phyloP scores from a whole-genome alignment of 2,113 vertebrate genomes.

The Cyphomyrus discorhynchus region DNA sequence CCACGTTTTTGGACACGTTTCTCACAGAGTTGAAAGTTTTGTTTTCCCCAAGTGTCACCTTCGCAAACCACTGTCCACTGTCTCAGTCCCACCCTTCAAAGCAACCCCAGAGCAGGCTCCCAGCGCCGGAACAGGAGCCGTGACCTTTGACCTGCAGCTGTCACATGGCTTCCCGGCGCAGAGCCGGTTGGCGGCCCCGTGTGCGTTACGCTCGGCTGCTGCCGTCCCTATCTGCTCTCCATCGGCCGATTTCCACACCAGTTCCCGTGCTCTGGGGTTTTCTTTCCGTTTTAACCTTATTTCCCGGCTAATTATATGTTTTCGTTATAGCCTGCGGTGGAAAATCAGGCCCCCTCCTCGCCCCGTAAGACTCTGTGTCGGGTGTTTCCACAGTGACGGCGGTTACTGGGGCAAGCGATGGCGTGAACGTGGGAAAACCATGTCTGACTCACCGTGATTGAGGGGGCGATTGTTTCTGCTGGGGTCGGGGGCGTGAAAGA shows the following conservation, averaged over 20 bases:
- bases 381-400: neutral
- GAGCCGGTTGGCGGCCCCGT: neutral
- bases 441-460: neutral
- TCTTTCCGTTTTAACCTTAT: neutral
- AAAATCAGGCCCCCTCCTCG: neutral
- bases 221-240: neutral
- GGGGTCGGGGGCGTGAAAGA: neutral
- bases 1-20: neutral
- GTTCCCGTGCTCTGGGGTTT: neutral
- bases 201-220: neutral
- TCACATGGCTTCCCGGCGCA: neutral
- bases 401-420: neutral
- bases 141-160: neutral
- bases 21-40: neutral
- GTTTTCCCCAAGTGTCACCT: neutral
- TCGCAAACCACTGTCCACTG: neutral
- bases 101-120: neutral
- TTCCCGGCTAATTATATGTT: neutral
- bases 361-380: neutral
- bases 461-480: neutral
- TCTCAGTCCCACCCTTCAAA: neutral
- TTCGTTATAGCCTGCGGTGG: neutral
- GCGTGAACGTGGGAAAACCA: neutral
- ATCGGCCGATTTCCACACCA: conserved; percentile 32
- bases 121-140: neutral